These are phyloP conservation scores for Ceratina japonica DNA, from an alignment of 1,140 invertebrate genomes.

Conservation along the genomic window DNA sequence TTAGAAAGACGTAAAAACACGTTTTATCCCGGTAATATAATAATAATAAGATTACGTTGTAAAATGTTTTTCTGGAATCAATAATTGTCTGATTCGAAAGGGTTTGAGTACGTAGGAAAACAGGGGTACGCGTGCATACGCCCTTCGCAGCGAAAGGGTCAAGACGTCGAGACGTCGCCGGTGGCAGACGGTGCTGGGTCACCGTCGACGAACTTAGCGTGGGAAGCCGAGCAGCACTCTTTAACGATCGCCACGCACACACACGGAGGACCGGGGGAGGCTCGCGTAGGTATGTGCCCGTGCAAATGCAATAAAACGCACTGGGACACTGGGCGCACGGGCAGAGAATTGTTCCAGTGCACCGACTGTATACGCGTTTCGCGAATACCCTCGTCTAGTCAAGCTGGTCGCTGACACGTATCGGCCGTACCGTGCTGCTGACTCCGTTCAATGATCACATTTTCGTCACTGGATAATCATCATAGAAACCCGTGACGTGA, in stretches of 20 bases:
- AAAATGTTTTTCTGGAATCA: no score
- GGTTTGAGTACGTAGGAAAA: no score
- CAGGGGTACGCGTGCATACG: no score
- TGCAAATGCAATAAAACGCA: conserved; percentile 48
- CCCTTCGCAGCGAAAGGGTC: background rate
- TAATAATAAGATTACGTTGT: no score
- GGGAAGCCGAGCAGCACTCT: conserved; percentile 50
- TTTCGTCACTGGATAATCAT: conserved; percentile 43
- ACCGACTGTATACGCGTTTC: conserved; percentile 8
- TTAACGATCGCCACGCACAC: conserved; percentile 46
- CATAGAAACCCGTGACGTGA: conserved; percentile 35
- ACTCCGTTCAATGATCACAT: conserved; percentile 44
- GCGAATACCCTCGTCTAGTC: conserved; percentile 20
- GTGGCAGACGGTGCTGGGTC: background rate
- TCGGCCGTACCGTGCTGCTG: conserved; percentile 14
- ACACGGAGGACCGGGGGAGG: background rate
- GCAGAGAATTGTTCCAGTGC: conserved; percentile 25
- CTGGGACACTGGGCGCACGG: conserved; percentile 7
- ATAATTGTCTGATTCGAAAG: no score
- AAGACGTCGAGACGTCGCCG: background rate
- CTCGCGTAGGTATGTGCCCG: conserved; percentile 3
- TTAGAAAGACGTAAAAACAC: no score
- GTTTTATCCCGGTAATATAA: no score
- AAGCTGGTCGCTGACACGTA: conserved; percentile 37
- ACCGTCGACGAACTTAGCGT: conserved; percentile 22